These are phyloP conservation scores for Notothenia rossii DNA, from an alignment of 2,113 vertebrate species.

Conservation along the genomic window DNA sequence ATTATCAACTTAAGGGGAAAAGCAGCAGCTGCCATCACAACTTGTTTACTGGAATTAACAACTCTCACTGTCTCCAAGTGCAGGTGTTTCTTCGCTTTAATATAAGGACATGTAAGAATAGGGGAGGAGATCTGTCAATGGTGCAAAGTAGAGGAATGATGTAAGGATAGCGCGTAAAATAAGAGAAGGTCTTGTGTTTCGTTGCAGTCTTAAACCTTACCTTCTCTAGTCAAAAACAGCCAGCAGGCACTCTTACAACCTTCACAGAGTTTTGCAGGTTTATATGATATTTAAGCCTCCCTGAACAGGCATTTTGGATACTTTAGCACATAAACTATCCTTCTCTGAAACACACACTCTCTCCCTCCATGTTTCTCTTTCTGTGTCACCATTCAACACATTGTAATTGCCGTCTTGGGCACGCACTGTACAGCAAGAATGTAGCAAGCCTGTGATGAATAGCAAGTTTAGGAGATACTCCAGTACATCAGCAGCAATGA, in stretches of 20 bases:
- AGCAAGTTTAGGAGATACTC: constrained; percentile 22
- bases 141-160: background rate
- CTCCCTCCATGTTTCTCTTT: constrained; percentile 20
- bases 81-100: constrained; percentile 58
- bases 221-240: background rate
- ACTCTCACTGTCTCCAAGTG: constrained; percentile 41
- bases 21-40: constrained; percentile 59
- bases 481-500: constrained; percentile 34
- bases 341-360: constrained; percentile 13
- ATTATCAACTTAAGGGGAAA: constrained; percentile 57
- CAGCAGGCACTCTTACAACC: background rate
- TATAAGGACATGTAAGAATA: background rate
- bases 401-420: constrained; percentile 36
- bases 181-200: background rate
- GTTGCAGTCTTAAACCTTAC: background rate
- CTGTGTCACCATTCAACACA: constrained; percentile 26
- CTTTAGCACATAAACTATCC: constrained; percentile 34
- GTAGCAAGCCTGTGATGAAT: constrained; percentile 48
- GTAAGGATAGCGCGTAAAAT: background rate
- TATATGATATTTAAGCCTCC: constrained; percentile 10
- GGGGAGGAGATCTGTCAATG: background rate
- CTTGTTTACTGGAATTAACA: constrained; percentile 57
- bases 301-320: constrained; percentile 43
- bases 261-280: constrained; percentile 1
- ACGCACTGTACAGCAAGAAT: constrained; percentile 34